Evolutionary conservation across 2,888 invertebrate species (phyloP).

Genomic region (Pristionchus maxplancki): DNA sequence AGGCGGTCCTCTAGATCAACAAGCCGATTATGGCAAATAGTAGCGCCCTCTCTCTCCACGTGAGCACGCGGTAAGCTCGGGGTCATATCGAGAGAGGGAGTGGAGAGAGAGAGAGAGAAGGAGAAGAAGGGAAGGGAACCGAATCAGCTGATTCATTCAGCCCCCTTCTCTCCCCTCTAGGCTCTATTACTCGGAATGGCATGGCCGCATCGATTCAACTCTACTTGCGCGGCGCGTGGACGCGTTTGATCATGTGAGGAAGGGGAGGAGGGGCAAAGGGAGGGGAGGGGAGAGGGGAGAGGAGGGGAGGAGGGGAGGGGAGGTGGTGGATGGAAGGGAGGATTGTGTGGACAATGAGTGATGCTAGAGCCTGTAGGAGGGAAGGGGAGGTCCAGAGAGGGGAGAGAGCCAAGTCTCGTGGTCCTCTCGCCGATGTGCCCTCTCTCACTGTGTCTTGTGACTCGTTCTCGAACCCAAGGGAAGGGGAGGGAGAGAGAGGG

Average conservation of each 20-base stretch:
- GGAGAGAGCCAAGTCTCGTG: constrained; percentile 36
- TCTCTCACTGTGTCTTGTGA: constrained; percentile 28
- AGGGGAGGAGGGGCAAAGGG: background rate
- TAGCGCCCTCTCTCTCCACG: constrained; percentile 10
- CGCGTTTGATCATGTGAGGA: constrained; percentile 50
- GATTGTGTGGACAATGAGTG: background rate
- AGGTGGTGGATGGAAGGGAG: constrained; percentile 2
- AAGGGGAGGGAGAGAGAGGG: background rate
- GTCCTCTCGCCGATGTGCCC: background rate
- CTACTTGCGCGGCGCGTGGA: background rate
- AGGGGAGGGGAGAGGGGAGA: background rate
- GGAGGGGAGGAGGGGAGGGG: constrained; percentile 43
- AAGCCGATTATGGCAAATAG: constrained; percentile 3
- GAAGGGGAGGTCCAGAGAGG: background rate
- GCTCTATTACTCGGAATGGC: constrained; percentile 23
- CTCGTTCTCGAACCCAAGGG: constrained; percentile 17
- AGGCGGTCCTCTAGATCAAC: background rate
- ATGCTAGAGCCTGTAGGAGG: background rate
- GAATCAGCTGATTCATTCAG: constrained; percentile 41
- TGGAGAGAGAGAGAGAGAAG: background rate
- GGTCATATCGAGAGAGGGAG: constrained; percentile 37
- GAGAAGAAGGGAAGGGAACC: background rate
- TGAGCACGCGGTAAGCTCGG: constrained; percentile 31
- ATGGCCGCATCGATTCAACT: background rate
- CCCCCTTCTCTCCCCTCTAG: constrained; percentile 8